phyloP scores from a whole-genome alignment of 2,113 vertebrate species.

The Stomatorhinus ivindoensis region DNA sequence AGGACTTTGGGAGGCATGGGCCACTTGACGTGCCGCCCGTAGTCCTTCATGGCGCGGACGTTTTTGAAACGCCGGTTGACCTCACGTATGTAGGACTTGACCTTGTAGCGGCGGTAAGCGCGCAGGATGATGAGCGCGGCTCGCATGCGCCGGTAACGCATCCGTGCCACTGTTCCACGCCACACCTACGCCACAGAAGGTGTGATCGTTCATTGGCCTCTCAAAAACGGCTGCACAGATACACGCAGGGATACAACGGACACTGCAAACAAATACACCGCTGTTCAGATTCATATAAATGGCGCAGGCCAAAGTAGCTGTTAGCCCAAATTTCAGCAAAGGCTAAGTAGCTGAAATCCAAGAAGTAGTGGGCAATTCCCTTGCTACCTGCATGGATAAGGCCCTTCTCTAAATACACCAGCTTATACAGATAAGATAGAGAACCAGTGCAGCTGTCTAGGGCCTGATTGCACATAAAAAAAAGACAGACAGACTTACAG shows the following conservation, averaged over 20 bases:
- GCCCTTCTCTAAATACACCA: neutral
- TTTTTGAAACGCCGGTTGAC: conserved; percentile 72
- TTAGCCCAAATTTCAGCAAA: neutral
- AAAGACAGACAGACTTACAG: neutral
- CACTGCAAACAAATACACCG: neutral
- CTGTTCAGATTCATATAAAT: neutral
- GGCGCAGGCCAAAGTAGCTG: neutral
- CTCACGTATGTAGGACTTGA: conserved; percentile 80
- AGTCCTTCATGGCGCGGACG: conserved; percentile 69
- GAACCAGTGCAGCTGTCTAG: neutral
- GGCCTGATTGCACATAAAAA: neutral
- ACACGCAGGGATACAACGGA: neutral
- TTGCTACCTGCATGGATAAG: neutral
- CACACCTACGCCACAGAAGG: conserved; percentile 63
- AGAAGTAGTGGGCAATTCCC: neutral
- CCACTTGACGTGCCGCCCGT: conserved; percentile 78
- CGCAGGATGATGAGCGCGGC: conserved; percentile 72
- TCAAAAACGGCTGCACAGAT: neutral
- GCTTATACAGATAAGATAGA: neutral
- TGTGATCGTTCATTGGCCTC: neutral
- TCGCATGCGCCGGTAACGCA: conserved; percentile 74
- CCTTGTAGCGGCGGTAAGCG: conserved; percentile 83
- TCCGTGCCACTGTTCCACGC: conserved; percentile 83
- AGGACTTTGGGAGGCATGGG: conserved; percentile 83
- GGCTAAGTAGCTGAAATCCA: neutral